Base-by-base conservation (phyloP, 2,797 vertebrate species). In the Macropodus opercularis region DNA sequence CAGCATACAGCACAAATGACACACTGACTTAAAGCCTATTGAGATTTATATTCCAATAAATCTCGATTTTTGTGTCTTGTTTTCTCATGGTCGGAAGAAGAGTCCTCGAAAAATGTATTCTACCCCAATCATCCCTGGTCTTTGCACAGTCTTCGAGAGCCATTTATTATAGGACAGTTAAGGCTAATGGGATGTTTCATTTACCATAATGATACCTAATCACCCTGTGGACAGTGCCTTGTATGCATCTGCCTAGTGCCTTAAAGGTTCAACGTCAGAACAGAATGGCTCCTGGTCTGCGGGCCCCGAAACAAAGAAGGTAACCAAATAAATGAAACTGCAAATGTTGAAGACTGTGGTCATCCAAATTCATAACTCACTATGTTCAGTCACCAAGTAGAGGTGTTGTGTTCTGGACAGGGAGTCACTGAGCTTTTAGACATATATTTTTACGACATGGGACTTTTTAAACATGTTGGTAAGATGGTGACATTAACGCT, bases 171-270 rank as follows among this genome's bases (percentile, higher is more conserved):
- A 76, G 49, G 62, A 79, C 69, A 75, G 66, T 87, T 75, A 88
- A 87, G 69, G 57, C 79, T 89, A 85, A 89, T 87, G 86, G 78
- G 58, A 81, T 90, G 86, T 89, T 91, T 89, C 81, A 87, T 89
- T 91, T 86, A 75, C 53, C 73, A 79, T 87, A 80, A 87, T 90
- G 85, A 88, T 89, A 87, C 76, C 52, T 79, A 90, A 89, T 85
- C 84, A 70, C 79, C 50, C 71, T 69, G 47, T 58, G 74, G 81
- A 88, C 77, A 73, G 62, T 64, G 77, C 82, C 88, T 84, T 85
- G 85, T 83, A 77, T 81, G 81, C 59, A 75, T 86, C 81, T 83
- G 80, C 86, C 80, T 62, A 34, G 64, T 73, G 77, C 79, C 85
- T 89, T 85, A 83, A 84, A 36, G 76, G 60, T 75, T 74, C 67